Conservation (phyloP, 2,797 vertebrate genomes). For the Microhierax caerulescens region DNA sequence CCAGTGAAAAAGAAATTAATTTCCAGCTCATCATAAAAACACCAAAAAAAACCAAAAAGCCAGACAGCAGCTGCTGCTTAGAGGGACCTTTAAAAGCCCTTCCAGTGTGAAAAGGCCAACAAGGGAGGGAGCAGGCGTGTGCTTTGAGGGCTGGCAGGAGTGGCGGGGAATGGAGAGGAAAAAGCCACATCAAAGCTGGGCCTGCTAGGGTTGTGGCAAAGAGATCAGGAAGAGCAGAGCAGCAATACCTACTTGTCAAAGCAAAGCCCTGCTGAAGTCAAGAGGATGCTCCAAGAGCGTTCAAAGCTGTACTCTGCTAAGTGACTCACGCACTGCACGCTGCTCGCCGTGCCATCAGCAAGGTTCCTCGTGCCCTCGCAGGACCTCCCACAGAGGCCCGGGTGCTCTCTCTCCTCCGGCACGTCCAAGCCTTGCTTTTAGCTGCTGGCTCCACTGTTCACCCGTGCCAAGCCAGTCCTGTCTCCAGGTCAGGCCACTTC, state of each 20-base stretch:
- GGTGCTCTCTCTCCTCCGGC: not conserved
- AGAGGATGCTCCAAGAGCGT: not conserved
- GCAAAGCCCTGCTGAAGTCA: not conserved
- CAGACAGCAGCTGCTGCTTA: slow-evolving; percentile 19
- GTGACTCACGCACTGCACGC: not conserved
- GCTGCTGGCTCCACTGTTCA: not conserved
- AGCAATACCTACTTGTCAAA: not conserved
- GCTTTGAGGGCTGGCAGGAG: not conserved
- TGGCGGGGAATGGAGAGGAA: not conserved
- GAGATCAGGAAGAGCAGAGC: not conserved
- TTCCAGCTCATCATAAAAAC: slow-evolving; percentile 62
- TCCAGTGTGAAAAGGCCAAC: not conserved
- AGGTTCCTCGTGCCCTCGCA: rapidly evolving
- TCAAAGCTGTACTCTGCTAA: not conserved
- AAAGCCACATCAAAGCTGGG: not conserved
- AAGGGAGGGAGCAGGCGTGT: not conserved
- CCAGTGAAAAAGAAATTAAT: slow-evolving; percentile 63
- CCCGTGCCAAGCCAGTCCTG: no score
- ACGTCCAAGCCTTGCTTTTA: not conserved
- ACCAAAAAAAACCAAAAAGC: slow-evolving; percentile 10
- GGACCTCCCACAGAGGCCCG: not conserved
- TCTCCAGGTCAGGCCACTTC: not conserved
- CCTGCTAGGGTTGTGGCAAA: not conserved
- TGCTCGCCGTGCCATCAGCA: not conserved
- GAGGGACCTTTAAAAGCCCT: slow-evolving; percentile 48